Percentiles rank a stretch among this genome's conserved stretches.
Conservation (phyloP, 2,797 vertebrate genomes). For the Rhabdomys pumilio region DNA sequence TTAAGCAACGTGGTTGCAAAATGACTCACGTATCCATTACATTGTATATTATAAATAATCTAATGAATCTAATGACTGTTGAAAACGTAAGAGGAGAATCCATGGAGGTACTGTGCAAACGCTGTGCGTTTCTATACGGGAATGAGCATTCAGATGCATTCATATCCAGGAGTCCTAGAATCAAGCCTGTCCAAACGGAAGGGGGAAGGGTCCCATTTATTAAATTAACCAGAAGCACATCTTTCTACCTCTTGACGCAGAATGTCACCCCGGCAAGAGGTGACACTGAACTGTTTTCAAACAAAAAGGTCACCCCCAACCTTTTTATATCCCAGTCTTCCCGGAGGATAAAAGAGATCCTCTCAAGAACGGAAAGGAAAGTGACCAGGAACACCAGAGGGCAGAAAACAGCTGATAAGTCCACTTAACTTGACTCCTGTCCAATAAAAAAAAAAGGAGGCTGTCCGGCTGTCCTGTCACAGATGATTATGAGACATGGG, state of each 20-base stretch:
- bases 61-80: not conserved
- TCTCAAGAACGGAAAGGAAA: not conserved
- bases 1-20: not conserved
- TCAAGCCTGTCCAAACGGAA: not conserved
- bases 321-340: not conserved
- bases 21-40: too few relatives aligned
- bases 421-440: not conserved
- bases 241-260: not conserved
- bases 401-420: not conserved
- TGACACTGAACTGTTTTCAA: not conserved
- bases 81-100: not conserved
- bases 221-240: not conserved
- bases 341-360: not conserved
- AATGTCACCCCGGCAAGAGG: not conserved
- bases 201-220: too few relatives aligned
- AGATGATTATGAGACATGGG: not conserved
- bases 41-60: not conserved
- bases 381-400: not conserved
- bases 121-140: not conserved
- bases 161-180: not conserved
- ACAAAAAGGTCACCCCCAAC: not conserved
- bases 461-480: not conserved
- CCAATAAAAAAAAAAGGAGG: not conserved
- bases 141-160: not conserved
- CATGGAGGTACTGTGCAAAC: not conserved